Percentiles rank a stretch among this genome's conserved stretches.
Evolutionary conservation across 2,113 vertebrate genomes (phyloP).

Genomic region (Empidonax traillii): DNA sequence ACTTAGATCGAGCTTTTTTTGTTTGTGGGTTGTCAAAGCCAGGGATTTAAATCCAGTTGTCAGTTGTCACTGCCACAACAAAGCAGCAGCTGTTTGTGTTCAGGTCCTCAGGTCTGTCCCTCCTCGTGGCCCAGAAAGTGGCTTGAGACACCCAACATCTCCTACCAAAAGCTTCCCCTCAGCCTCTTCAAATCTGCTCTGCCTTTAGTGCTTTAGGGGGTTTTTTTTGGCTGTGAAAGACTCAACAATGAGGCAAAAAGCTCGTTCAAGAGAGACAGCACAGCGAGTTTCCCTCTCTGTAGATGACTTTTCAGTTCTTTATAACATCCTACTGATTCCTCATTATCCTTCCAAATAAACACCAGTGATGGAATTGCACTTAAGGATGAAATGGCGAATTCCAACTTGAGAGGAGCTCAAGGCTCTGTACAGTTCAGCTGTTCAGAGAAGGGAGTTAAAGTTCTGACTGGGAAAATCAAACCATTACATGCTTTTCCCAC

Average conservation of each 20-base stretch:
- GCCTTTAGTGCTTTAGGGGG: neutral
- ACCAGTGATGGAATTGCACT: neutral
- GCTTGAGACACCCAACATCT: neutral
- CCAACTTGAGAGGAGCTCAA: neutral
- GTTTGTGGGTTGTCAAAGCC: neutral
- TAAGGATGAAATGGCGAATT: neutral
- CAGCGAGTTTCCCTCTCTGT: neutral
- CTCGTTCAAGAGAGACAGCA: neutral
- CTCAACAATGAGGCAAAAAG: neutral
- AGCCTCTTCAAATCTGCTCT: neutral
- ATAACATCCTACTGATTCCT: neutral
- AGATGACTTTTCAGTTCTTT: neutral
- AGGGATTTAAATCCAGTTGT: neutral
- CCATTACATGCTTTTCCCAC: neutral
- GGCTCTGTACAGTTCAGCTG: neutral
- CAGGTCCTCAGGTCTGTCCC: neutral
- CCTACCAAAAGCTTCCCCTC: neutral
- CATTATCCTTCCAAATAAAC: neutral
- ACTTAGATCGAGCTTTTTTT: neutral
- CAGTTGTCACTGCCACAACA: neutral
- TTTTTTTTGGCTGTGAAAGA: neutral
- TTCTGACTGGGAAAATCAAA: neutral
- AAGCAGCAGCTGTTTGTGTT: neutral
- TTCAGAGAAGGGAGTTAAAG: neutral
- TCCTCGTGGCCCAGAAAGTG: rapidly evolving